Base-by-base conservation (phyloP, 2,797 vertebrate genomes). In the Chloroceryle inda region DNA sequence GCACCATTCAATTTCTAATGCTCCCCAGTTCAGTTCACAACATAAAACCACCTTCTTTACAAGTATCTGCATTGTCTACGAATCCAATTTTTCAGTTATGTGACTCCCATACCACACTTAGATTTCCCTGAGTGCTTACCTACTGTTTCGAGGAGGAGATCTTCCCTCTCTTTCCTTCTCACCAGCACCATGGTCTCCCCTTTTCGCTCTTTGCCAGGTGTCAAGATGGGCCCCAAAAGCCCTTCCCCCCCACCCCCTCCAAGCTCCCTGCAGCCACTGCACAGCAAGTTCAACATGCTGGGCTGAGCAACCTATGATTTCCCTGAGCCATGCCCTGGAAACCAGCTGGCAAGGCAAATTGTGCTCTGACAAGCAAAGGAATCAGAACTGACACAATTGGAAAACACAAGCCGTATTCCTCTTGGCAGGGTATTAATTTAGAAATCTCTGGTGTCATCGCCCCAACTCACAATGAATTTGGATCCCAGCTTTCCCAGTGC, bases 371-470 rank as follows among this genome's bases (percentile, higher is more conserved):
- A 68, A 75, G 68, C 38, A 61, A 53, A 79, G 58, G 85, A 97
- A 96, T 96, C 85, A 79, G 86, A 96, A 83, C 56, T 89, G 94
- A 96, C 89, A 37, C 0, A 50, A 62, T 0, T 44, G 64, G 84
- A 33, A 82, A 85, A 93, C 93, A 79, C 56, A 92, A 89, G 75
- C 73, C 87, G 92, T 68, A 92, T 93, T 92, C 92, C 78, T 94
- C 68, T 93, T 95, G 94, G 94, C 92, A 94, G 95, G 89, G 67
- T 49, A 92, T 89, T 95, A 95, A 94, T 91, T 87, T 75, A 91
- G 64, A 97, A 96, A 83, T 78, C 92, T 89, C 96, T 91, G 76
- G 91, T 94, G 96, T 75, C 50, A 1, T 92, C 1, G 24, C 89
- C 91, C 89, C 58, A 23, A 33, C 64, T 96, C 94, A 92, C 86